These are phyloP conservation scores for Epinotia bilunana DNA, from an alignment of 2,888 invertebrate genomes.

Conservation along the genomic window DNA sequence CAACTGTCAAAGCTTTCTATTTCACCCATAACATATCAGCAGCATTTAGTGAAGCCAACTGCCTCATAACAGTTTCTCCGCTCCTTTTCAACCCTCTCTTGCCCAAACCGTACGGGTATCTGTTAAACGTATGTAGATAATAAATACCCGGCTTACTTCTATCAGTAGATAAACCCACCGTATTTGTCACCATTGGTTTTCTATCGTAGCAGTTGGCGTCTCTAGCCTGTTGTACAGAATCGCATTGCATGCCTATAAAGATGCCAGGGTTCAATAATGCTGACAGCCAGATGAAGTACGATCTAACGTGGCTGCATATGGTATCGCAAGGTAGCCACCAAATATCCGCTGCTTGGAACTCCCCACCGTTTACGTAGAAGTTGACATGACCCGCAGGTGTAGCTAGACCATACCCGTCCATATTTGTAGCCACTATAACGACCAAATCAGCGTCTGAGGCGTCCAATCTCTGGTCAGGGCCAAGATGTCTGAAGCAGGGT, in stretches of 20 bases:
- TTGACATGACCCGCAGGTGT: constrained; percentile 52
- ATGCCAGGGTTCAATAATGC: constrained; percentile 57
- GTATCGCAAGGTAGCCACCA: constrained; percentile 57
- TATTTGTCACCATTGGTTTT: constrained; percentile 57
- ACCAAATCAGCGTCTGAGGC: constrained; percentile 53
- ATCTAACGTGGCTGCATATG: constrained; percentile 60
- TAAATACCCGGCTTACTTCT: constrained; percentile 58
- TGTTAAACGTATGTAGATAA: constrained; percentile 58
- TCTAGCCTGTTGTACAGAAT: constrained; percentile 63
- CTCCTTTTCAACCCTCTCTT: constrained; percentile 64
- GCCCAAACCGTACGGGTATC: constrained; percentile 57
- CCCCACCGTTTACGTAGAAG: constrained; percentile 58
- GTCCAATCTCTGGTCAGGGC: constrained; percentile 49
- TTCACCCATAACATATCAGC: background rate
- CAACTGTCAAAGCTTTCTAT: background rate
- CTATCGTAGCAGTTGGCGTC: constrained; percentile 58
- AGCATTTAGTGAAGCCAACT: constrained; percentile 17
- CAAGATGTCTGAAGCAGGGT: constrained; percentile 52
- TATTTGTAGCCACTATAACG: constrained; percentile 49
- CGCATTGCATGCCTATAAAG: constrained; percentile 63
- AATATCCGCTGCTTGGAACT: constrained; percentile 62
- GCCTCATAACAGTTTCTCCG: constrained; percentile 51
- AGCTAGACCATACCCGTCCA: constrained; percentile 51
- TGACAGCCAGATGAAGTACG: constrained; percentile 60
- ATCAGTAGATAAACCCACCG: constrained; percentile 58